Conservation (phyloP, 2,113 vertebrate species). For the Agelaius phoeniceus region DNA sequence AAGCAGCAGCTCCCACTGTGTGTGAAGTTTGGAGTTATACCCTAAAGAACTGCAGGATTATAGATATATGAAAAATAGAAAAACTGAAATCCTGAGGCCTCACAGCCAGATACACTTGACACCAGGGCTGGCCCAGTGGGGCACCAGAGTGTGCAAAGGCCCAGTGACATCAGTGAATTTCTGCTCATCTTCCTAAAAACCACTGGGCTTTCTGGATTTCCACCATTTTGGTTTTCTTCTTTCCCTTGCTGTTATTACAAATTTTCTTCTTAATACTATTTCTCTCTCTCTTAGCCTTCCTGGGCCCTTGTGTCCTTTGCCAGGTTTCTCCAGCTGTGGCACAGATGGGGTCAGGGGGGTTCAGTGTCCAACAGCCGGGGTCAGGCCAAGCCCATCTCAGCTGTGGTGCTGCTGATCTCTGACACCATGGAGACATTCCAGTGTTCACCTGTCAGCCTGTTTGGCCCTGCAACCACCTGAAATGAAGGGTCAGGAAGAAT, state of each 20-base stretch:
- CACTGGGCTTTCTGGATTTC: neutral
- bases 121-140: accelerated
- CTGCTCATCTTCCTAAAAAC: neutral
- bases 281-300: neutral
- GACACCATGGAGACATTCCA: neutral
- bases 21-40: accelerated
- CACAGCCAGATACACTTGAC: accelerated
- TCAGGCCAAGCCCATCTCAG: neutral
- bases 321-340: neutral
- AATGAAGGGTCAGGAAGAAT: neutral
- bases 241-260: neutral
- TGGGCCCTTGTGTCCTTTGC: neutral
- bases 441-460: neutral
- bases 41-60: neutral
- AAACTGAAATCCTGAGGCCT: neutral
- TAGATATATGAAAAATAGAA: accelerated
- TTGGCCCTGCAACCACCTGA: neutral
- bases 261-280: neutral
- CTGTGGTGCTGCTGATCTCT: neutral
- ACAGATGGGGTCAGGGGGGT: neutral
- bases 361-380: neutral
- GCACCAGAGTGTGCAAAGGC: neutral
- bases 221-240: accelerated
- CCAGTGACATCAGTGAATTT: neutral
- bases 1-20: neutral